Evolutionary conservation across 2,797 vertebrate genomes (phyloP).

Genomic region (Emys orbicularis): DNA sequence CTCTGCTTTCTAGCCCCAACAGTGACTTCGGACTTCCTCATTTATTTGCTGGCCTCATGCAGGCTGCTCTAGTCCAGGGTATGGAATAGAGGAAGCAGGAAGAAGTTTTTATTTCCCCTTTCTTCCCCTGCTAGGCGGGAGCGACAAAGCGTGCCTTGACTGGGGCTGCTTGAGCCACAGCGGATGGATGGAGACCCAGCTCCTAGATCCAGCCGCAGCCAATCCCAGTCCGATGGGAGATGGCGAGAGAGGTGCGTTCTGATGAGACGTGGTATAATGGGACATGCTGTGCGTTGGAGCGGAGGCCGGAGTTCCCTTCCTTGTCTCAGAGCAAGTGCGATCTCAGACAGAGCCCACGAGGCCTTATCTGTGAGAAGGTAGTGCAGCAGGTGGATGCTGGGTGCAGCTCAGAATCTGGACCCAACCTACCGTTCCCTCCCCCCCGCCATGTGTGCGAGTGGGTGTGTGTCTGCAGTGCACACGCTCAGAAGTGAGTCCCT

Average conservation of each 20-base stretch:
- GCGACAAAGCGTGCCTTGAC: neutral
- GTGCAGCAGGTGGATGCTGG: neutral
- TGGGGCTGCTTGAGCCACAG: neutral
- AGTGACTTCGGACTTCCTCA: neutral
- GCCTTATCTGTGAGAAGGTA: accelerated
- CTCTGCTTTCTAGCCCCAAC: neutral
- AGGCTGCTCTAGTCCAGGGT: accelerated
- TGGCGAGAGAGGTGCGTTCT: neutral
- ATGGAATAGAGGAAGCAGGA: accelerated
- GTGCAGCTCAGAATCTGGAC: neutral
- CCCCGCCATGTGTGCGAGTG: accelerated
- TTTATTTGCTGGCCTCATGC: neutral
- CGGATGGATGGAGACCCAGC: neutral
- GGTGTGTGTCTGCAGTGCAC: neutral
- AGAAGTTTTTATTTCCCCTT: neutral
- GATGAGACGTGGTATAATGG: neutral
- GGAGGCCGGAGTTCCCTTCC: neutral
- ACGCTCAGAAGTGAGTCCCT: constrained; percentile 38
- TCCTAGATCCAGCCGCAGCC: neutral
- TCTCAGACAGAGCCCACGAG: neutral
- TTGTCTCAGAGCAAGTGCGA: neutral
- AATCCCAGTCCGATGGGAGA: accelerated
- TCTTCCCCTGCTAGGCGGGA: neutral
- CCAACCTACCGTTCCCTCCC: neutral
- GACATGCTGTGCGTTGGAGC: neutral